Base-by-base conservation (phyloP, 2,888 invertebrate genomes). In the Temnothorax ravouxi region DNA sequence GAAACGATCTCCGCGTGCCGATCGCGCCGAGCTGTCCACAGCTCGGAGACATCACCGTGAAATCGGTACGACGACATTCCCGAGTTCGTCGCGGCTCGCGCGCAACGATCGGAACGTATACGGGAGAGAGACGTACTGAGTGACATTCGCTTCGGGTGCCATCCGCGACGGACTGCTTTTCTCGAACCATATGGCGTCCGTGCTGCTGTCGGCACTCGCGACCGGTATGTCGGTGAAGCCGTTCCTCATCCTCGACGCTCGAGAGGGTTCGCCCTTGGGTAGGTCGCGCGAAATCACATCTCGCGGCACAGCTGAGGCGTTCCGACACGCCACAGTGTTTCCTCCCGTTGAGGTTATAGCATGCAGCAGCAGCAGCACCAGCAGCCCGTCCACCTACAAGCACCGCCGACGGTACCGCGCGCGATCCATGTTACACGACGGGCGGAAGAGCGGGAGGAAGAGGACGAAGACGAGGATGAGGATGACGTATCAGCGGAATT, bases 161-260 rank as follows among this genome's bases (percentile, higher is more conserved):
- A 87, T 86, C 82, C 77, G 88, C 83, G 86, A 87, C 71, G 88
- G 88, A 74, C 82, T 89, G 85, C 86, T 90, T 86, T 90, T 88
- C 87, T 88, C 90, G 75, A 90, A 87, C 90, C 90, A 90, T 90
- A 90, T 90, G 90, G 90, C 91, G 84, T 90, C 89, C 81, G 89
- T 89, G 74, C 91, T 89, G 84, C 89, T 90, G 83, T 90, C 91
- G 82, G 90, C 87, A 74, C 87, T 90, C 84, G 80, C 90, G 72
- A 89, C 87, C 76, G 90, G 88, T 86, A 90, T 88, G 62, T 89
- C 88, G 71, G 86, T 83, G 69, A 89, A 89, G 75, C 87, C 89
- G 89, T 89, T 90, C 88, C 91, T 90, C 90, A 90, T 90, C 72
- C 80, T 90, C 71, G 71, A 82, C 61, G 84, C 3, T 80, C 66